Base-by-base conservation (phyloP, 2,797 vertebrate species). In the Phalloptychus januarius region DNA sequence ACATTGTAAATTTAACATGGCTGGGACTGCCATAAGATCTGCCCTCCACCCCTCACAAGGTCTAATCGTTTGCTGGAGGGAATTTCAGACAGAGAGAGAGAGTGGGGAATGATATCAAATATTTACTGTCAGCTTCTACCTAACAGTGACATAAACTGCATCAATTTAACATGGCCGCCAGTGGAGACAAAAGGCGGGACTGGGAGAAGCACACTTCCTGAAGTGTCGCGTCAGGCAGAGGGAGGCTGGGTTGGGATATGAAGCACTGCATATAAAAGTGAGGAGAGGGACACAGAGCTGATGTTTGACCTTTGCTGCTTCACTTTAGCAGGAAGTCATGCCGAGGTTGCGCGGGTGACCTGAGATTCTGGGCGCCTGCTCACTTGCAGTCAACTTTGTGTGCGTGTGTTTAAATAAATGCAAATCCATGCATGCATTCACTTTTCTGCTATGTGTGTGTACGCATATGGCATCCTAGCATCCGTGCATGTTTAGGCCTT, bases 401-500 rank as follows among this genome's bases (percentile, higher is more conserved):
- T 82, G 25, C 85, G 70, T 84, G 31, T 75, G 69, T 85, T 78
- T 83, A 89, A 81, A 23, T 82, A 78, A 74, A 85, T 85, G 85
- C 71, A 74, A 80, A 78, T 78, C 46, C 58, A 50, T 54, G 77
- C 83, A 84, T 71, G 71, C 75, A 75, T 81, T 65, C 77, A 76
- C 80, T 77, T 79, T 40, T 77, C 48, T 44, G 33, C 38, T 45
- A 20, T 61, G 18, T 56, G 63, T 63, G 50, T 74, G 28, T 31
- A 31, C 61, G 16, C 74, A 16, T 80, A 31, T 70, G 54, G n/a
- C 25, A 63, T 7, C 40, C 42, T 71, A 73, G 75, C 69, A 52
- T 83, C 76, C 45, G 85, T 86, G 83, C 92, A 86, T 90, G 90
- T 94, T 94, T 93, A 89, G 92, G 89, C 93, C 93, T 94, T 94